phyloP scores from a whole-genome alignment of 2,888 invertebrate genomes.

The Amblyteles armatorius region DNA sequence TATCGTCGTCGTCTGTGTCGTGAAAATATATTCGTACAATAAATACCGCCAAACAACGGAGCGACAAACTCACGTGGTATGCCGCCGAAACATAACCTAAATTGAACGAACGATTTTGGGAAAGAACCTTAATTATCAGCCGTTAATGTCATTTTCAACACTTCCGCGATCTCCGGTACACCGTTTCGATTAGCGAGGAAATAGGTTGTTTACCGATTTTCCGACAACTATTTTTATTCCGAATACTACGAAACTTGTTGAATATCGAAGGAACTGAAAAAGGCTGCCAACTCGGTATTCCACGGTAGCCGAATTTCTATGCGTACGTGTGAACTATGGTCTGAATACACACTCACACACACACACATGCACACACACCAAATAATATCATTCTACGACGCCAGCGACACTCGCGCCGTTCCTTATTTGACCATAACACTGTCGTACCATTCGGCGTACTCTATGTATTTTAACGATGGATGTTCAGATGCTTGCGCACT shows the following conservation, averaged over 20 bases:
- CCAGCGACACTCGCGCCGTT: too few species aligned
- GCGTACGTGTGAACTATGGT: neutral
- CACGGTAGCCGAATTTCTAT: neutral
- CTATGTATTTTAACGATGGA: neutral
- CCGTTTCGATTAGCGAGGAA: neutral
- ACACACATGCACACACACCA: neutral
- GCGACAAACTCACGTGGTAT: constrained; percentile 28
- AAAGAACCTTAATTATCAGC: neutral
- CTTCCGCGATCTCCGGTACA: neutral
- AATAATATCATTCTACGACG: neutral
- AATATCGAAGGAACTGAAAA: constrained; percentile 28
- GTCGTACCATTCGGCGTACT: neutral
- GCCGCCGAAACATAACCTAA: constrained; percentile 26
- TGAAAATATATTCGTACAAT: neutral
- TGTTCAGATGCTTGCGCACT: neutral
- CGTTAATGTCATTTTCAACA: neutral
- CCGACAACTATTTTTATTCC: neutral
- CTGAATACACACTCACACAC: neutral
- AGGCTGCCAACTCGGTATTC: neutral
- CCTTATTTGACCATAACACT: too few species aligned
- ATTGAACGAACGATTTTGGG: neutral
- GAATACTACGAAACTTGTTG: constrained; percentile 38
- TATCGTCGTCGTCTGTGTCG: neutral
- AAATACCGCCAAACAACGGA: neutral
- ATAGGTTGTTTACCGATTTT: neutral